Evolutionary conservation across 2,797 vertebrate genomes (phyloP), one percentile per base, ranked within the genome.

Genomic region (Cirrhinus molitorella): DNA sequence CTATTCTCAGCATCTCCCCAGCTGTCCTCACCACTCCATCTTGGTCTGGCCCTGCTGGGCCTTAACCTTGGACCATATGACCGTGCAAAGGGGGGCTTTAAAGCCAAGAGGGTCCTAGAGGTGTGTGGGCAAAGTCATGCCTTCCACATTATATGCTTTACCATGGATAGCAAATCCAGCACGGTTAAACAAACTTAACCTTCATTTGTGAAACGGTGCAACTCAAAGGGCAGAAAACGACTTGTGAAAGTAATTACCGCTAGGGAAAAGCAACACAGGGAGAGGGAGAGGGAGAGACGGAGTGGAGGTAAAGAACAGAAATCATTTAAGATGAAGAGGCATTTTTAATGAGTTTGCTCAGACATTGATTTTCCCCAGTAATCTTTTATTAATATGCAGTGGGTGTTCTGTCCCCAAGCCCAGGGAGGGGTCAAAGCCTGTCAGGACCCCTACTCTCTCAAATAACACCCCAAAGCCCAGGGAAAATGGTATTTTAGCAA

Each of bases 151-250:
- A 98, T 99, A 99, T 99, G 98, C 98, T 95, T 95, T 96, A 96
- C 95, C 98, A 99, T 99, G 98, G 96, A 96, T 96, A 94, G 96
- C 97, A 97, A 97, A 98, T 97, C 96, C 96, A 93, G 93, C 94
- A 95, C 96, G 96, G 97, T 97, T 99, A 98, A 99, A 97, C 97
- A 98, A 99, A 99, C 97, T 98, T 99, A 99, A 99, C 98, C 98
- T 99, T 98, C 97, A 99, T 99, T 97, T 98, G 96, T 96, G 95
- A 96, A 97, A 97, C 94, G 92, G 96, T 95, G 96, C 91, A 89
- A 97, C 95, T 96, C 96, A 95, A 96, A 97, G 96, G 96, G 94
- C 95, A 95, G 95, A 94, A 96, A 95, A 96, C 92, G 94, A 96
- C 96, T 97, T 96, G 94, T 95, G 95, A 95, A 95, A 97, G 96